Percentiles rank a stretch among this genome's conserved stretches.
Conservation (phyloP, 2,797 vertebrate genomes). For the Cyprinodon diabolis region DNA sequence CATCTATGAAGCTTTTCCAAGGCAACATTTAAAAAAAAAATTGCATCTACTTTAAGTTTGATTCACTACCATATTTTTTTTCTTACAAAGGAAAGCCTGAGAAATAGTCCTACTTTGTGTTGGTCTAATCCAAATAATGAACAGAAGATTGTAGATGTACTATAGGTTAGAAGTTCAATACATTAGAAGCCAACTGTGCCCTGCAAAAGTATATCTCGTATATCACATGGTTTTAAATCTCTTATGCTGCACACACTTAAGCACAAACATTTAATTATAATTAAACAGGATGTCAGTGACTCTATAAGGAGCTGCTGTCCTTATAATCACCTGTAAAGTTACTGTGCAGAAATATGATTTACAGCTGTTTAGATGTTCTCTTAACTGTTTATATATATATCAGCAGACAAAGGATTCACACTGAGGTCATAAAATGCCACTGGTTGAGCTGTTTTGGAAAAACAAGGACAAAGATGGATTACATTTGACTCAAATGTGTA, state of each 20-base stretch:
- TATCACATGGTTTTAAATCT: not conserved
- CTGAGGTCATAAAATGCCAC: not conserved
- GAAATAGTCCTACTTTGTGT: too few relatives aligned
- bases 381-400: conserved; percentile 3
- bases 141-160: too few relatives aligned
- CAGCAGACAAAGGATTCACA: not conserved
- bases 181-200: too few relatives aligned
- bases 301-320: conserved; percentile 18
- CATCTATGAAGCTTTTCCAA: too few relatives aligned
- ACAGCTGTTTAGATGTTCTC: conserved; percentile 21
- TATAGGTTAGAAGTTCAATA: too few relatives aligned
- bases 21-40: too few relatives aligned
- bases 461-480: not conserved
- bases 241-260: not conserved
- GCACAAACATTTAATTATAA: conserved; percentile 11
- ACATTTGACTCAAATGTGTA: not conserved
- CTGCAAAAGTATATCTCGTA: too few relatives aligned
- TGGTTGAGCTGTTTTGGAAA: not conserved
- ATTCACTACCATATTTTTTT: too few relatives aligned
- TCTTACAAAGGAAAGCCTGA: too few relatives aligned
- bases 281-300: conserved; percentile 16
- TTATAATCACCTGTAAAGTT: conserved; percentile 25
- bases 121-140: too few relatives aligned
- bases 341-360: conserved; percentile 13
- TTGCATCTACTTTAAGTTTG: too few relatives aligned